Evolutionary conservation across 2,797 vertebrate genomes (phyloP).

Genomic region (Pseudomugil tenellus): DNA sequence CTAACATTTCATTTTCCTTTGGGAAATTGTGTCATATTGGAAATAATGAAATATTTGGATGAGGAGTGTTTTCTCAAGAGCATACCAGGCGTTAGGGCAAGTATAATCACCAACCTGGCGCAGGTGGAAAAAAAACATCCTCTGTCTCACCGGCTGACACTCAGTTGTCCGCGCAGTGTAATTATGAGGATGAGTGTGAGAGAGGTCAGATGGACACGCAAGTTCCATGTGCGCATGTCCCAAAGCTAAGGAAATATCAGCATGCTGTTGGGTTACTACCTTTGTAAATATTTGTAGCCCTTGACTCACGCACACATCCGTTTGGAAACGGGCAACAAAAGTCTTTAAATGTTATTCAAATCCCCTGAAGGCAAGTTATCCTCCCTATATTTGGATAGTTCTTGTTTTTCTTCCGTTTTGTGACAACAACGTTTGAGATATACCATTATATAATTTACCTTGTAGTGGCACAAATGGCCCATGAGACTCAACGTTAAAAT

Average conservation of each 20-base stretch:
- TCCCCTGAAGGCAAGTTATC: not conserved
- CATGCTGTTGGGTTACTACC: constrained; percentile 1
- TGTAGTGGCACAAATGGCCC: not conserved
- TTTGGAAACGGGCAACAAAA: not conserved
- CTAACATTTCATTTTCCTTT: constrained; percentile 32
- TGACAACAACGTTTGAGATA: not conserved
- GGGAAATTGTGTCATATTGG: constrained; percentile 38
- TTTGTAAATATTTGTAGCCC: constrained; percentile 3
- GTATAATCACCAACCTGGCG: constrained; percentile 59
- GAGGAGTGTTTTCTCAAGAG: constrained; percentile 61
- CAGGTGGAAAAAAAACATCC: constrained; percentile 48
- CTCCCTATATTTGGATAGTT: not conserved
- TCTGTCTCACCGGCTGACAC: constrained; percentile 67
- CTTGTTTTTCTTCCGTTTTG: not conserved
- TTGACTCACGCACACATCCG: not conserved
- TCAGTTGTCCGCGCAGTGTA: constrained; percentile 59
- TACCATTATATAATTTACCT: not conserved
- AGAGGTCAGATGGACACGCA: constrained; percentile 67
- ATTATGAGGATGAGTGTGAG: constrained; percentile 74
- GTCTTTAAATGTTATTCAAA: not conserved
- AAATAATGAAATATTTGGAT: constrained; percentile 52
- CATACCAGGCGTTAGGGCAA: constrained; percentile 56
- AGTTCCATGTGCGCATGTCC: constrained; percentile 57
- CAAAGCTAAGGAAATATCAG: constrained; percentile 10
- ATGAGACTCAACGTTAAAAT: constrained; percentile 25